These are phyloP conservation scores for Anthonomus grandis DNA, from an alignment of 1,140 invertebrate genomes.

Conservation along the genomic window DNA sequence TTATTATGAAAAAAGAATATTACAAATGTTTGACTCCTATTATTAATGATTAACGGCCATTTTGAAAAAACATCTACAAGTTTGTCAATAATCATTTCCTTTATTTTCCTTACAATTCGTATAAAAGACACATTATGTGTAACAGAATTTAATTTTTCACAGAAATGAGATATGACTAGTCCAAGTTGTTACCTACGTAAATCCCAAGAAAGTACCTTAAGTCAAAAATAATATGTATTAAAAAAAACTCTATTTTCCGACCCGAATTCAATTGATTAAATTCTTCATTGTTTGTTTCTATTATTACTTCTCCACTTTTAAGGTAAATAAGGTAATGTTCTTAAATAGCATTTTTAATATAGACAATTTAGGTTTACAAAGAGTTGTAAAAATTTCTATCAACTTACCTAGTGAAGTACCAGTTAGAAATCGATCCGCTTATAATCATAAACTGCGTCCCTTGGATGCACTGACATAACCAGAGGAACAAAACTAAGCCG, in stretches of 20 bases:
- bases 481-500: constrained; percentile 63
- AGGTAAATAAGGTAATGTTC: background rate
- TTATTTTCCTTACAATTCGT: too few relatives aligned
- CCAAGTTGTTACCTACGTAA: too few relatives aligned
- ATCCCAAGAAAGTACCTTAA: too few relatives aligned
- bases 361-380: background rate
- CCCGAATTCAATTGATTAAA: background rate
- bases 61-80: too few relatives aligned
- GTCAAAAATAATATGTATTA: too few relatives aligned
- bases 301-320: background rate
- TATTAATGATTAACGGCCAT: too few relatives aligned
- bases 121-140: too few relatives aligned
- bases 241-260: background rate
- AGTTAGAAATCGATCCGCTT: constrained; percentile 68
- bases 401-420: constrained; percentile 73
- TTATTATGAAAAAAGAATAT: too few relatives aligned
- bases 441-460: constrained; percentile 77
- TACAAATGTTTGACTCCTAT: too few relatives aligned
- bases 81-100: too few relatives aligned
- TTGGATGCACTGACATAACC: constrained; percentile 70
- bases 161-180: too few relatives aligned
- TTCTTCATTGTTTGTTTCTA: background rate
- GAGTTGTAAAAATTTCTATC: constrained; percentile 1
- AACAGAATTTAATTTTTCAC: too few relatives aligned
- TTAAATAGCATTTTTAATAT: background rate